These are phyloP conservation scores for Lithophane socia DNA, from an alignment of 2,888 invertebrate species.

Conservation along the genomic window DNA sequence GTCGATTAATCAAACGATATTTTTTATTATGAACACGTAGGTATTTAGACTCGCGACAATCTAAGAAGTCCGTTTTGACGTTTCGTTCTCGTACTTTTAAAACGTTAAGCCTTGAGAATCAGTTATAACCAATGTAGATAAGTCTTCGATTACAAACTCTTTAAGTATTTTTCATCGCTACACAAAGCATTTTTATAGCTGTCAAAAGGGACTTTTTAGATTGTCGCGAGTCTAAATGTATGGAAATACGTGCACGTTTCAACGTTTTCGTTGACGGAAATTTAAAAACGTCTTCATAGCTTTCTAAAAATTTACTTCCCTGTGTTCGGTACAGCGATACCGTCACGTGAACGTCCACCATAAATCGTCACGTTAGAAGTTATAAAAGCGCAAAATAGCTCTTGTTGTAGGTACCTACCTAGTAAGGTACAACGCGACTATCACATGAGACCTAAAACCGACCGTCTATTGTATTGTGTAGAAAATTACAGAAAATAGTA, in stretches of 20 bases:
- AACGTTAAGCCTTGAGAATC: too few relatives aligned
- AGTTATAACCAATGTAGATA: too few relatives aligned
- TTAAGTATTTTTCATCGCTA: too few relatives aligned
- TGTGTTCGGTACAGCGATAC: too few relatives aligned
- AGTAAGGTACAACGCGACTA: neutral
- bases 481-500: neutral
- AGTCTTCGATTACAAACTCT: too few relatives aligned
- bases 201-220: too few relatives aligned
- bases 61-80: too few relatives aligned
- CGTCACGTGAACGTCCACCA: neutral
- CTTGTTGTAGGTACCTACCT: neutral
- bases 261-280: too few relatives aligned
- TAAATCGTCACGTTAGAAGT: neutral
- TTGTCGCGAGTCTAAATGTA: neutral
- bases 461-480: too few relatives aligned
- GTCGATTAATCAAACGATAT: neutral
- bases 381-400: neutral
- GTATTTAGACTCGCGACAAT: too few relatives aligned
- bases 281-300: neutral
- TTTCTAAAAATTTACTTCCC: neutral
- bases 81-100: too few relatives aligned
- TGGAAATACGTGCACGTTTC: neutral
- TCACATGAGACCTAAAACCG: constrained; percentile 19
- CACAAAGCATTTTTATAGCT: too few relatives aligned
- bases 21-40: neutral